Evolutionary conservation across 2,888 invertebrate genomes (phyloP).

Genomic region (Tachystola acroxantha): DNA sequence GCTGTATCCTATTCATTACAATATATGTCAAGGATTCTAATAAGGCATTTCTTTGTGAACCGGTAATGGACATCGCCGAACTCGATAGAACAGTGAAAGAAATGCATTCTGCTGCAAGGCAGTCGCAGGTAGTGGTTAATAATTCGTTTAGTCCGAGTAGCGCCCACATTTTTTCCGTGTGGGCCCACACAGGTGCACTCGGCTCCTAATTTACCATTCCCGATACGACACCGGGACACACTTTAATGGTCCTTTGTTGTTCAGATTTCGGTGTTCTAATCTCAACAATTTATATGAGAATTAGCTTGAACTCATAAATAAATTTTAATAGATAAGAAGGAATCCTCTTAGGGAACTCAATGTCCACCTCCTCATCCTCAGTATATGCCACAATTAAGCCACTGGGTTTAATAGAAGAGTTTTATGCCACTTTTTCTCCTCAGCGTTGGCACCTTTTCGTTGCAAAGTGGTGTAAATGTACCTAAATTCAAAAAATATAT

Average conservation of each 20-base stretch:
- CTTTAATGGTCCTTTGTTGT: constrained; percentile 56
- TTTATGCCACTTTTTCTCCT: too few relatives aligned
- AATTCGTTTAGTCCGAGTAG: constrained; percentile 75
- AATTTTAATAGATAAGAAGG: constrained; percentile 1
- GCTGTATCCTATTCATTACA: constrained; percentile 26
- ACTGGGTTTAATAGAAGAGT: too few relatives aligned
- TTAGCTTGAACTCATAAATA: constrained; percentile 12
- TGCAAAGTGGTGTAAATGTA: too few relatives aligned
- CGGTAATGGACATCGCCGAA: constrained; percentile 28
- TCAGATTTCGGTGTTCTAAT: constrained; percentile 30
- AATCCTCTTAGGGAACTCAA: neutral
- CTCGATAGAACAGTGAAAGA: constrained; percentile 14
- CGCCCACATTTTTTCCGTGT: constrained; percentile 66
- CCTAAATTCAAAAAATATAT: too few relatives aligned
- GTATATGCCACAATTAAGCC: too few relatives aligned
- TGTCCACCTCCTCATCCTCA: too few relatives aligned
- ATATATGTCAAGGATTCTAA: neutral
- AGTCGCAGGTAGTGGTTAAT: constrained; percentile 72
- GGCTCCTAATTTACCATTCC: constrained; percentile 70
- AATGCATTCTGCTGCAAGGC: constrained; percentile 31
- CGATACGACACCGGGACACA: constrained; percentile 49
- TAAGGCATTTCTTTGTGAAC: neutral
- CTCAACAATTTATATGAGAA: constrained; percentile 29
- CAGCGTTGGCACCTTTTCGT: too few relatives aligned
- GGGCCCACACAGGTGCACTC: constrained; percentile 74